Conservation (phyloP, 2,888 invertebrate genomes). For the Ochlodes sylvanus region DNA sequence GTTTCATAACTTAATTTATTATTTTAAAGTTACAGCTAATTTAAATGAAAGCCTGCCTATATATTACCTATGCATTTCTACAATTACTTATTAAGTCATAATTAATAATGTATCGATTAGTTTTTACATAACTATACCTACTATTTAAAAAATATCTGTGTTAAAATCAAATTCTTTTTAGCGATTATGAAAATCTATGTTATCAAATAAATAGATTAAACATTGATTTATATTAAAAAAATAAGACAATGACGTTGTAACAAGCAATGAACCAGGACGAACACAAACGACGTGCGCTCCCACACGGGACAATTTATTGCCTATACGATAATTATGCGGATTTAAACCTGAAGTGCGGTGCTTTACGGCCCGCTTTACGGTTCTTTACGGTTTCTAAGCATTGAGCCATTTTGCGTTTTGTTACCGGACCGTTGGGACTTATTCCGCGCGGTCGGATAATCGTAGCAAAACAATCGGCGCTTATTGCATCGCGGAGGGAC, state of each 20-base stretch:
- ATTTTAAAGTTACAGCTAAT: too few relatives aligned
- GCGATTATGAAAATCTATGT: too few relatives aligned
- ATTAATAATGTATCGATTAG: too few relatives aligned
- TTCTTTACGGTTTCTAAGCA: conserved; percentile 62
- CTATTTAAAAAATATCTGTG: too few relatives aligned
- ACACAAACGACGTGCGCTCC: conserved; percentile 58
- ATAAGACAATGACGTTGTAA: conserved; percentile 56
- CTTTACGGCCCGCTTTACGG: conserved; percentile 71
- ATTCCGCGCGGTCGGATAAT: conserved; percentile 50
- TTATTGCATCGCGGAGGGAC: conserved; percentile 65
- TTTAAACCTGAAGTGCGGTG: conserved; percentile 72
- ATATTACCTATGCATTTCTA: too few relatives aligned
- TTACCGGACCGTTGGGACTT: conserved; percentile 59
- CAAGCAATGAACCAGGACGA: conserved; percentile 52
- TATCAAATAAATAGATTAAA: too few relatives aligned
- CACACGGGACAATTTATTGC: conserved; percentile 72
- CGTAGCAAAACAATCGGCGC: conserved; percentile 66
- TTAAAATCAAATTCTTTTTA: too few relatives aligned
- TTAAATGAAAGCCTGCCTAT: too few relatives aligned
- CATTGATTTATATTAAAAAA: neutral
- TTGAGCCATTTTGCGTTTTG: conserved; percentile 68
- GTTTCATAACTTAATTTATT: too few relatives aligned
- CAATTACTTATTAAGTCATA: too few relatives aligned
- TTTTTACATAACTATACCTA: too few relatives aligned
- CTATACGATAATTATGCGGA: conserved; percentile 80